Percentiles rank a stretch among this genome's conserved stretches.
Evolutionary conservation across 2,797 vertebrate genomes (phyloP).

Genomic region (Zonotrichia albicollis): DNA sequence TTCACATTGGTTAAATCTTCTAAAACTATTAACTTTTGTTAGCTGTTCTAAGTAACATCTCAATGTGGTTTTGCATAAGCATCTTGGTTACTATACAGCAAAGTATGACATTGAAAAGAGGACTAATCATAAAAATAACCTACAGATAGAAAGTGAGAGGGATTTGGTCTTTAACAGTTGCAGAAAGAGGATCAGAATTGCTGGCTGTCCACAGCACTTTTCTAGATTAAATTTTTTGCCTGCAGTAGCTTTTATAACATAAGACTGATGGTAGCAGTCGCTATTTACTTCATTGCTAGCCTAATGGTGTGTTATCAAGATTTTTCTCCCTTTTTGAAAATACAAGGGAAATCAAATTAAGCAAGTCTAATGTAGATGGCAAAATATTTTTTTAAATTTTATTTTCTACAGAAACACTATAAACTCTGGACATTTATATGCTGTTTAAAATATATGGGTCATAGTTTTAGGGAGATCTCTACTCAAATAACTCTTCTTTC

Average conservation of each 20-base stretch:
- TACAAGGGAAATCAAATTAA: background rate
- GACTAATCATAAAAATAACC: slow-evolving; percentile 4
- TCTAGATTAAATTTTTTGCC: slow-evolving; percentile 12
- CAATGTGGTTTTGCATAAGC: background rate
- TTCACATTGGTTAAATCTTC: background rate
- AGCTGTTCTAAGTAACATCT: background rate
- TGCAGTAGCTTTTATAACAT: background rate
- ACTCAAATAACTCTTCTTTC: background rate
- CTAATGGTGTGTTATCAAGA: background rate
- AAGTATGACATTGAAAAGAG: background rate
- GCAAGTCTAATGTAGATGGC: background rate
- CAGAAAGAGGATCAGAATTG: background rate
- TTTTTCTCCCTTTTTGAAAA: background rate
- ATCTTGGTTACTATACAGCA: background rate
- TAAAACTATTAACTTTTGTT: background rate
- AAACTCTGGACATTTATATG: background rate
- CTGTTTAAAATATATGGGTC: background rate
- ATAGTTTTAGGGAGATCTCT: background rate
- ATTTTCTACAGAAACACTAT: background rate
- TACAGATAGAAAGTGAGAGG: background rate
- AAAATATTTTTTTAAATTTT: rapidly evolving
- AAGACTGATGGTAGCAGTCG: background rate
- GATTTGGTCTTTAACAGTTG: background rate
- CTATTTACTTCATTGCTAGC: background rate
- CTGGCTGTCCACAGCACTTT: background rate